Evolutionary conservation across 2,113 vertebrate species (phyloP).

Genomic region (Cavia porcellus): DNA sequence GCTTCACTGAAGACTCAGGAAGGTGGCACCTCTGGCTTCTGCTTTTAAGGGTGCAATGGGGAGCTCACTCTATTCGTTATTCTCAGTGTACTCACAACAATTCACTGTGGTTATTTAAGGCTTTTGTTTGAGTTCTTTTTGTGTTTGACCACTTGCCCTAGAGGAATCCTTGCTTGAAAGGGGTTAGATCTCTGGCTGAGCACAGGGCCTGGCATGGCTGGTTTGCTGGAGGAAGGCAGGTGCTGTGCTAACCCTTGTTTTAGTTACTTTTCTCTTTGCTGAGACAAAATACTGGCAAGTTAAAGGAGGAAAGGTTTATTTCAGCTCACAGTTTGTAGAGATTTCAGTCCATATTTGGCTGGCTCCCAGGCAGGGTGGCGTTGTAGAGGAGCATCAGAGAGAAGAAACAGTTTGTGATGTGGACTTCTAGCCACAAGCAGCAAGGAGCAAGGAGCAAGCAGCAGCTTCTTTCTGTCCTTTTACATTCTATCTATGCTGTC

Average conservation of each 20-base stretch:
- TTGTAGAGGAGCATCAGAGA: not conserved
- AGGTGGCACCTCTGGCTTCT: not conserved
- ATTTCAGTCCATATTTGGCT: not conserved
- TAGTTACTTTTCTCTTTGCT: not conserved
- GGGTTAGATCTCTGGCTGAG: not conserved
- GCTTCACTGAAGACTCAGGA: not conserved
- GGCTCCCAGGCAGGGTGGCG: not conserved
- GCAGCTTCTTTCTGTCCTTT: not conserved
- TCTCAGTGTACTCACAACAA: not conserved
- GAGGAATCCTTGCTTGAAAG: not conserved
- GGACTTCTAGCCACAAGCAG: not conserved
- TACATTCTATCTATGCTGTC: not conserved
- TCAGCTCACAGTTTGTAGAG: not conserved
- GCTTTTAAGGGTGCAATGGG: not conserved
- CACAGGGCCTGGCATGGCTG: accelerated
- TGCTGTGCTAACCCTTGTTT: not conserved
- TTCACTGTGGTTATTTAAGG: accelerated
- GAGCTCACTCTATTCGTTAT: not conserved
- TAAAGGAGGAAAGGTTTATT: not conserved
- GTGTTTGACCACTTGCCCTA: not conserved
- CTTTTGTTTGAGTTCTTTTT: not conserved
- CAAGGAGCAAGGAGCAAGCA: not conserved
- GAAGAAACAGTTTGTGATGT: not conserved
- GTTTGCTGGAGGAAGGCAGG: accelerated
- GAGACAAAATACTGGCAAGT: not conserved